Percentiles rank a stretch among this genome's conserved stretches.
These are phyloP conservation scores for Taurulus bubalis DNA, from an alignment of 2,113 vertebrate genomes.

Conservation along the genomic window DNA sequence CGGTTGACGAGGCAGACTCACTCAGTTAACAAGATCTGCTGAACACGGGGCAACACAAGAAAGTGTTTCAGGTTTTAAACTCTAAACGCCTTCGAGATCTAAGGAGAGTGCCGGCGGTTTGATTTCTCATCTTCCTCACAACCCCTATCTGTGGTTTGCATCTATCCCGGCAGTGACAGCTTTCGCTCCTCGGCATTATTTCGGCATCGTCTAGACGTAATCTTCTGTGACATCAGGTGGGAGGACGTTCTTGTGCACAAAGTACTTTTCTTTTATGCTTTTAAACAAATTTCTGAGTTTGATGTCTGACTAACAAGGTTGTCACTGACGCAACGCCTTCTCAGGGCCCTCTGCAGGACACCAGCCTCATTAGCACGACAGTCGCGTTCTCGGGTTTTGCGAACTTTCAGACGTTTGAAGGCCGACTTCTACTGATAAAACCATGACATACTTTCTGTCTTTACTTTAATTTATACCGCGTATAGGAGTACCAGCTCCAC, in stretches of 20 bases:
- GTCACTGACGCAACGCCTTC: conserved; percentile 27
- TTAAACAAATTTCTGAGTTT: conserved; percentile 12
- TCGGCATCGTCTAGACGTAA: conserved; percentile 2
- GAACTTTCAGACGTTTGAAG: background rate
- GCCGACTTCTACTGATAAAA: conserved; percentile 26
- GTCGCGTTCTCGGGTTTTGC: conserved; percentile 12
- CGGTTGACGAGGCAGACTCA: conserved; percentile 2
- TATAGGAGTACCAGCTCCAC: background rate
- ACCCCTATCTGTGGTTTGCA: conserved; percentile 15
- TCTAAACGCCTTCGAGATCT: conserved; percentile 23
- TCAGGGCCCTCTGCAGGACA: conserved; percentile 33
- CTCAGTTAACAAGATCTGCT: conserved; percentile 6
- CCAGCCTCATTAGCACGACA: conserved; percentile 53
- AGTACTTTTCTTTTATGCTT: background rate
- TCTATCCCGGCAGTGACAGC: conserved; percentile 29
- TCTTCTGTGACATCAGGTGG: conserved; percentile 5
- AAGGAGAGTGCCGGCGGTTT: background rate
- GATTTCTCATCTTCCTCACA: conserved; percentile 28
- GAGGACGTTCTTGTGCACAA: conserved; percentile 1
- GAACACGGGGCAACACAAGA: conserved; percentile 24
- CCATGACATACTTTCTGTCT: background rate
- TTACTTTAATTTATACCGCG: rapidly evolving
- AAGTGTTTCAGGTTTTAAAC: background rate
- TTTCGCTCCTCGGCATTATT: conserved; percentile 35
- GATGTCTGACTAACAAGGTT: conserved; percentile 56